Base-by-base conservation (phyloP, 2,797 vertebrate species). In the Phrynocephalus vlangalii region DNA sequence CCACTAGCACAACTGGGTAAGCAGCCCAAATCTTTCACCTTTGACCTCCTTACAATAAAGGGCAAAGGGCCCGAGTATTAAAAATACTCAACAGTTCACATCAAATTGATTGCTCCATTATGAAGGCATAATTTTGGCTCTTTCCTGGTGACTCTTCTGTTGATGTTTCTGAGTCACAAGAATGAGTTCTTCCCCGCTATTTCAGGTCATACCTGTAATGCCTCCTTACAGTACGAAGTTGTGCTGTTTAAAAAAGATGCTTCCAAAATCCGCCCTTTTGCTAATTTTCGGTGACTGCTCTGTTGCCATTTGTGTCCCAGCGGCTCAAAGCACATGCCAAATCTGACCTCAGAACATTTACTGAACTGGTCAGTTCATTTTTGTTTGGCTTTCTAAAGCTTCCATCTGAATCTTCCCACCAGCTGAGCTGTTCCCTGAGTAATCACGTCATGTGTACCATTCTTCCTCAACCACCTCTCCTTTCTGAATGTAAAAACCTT, bases 401-500 rank as follows among this genome's bases (percentile, higher is more conserved):
- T 60, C 20, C 5, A 15, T 11, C 28, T 67, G 33, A 10, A 70
- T 77, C 73, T 77, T 70, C 33, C 30, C 33, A 28, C n/a, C 44
- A 13, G 1, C 13, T 38, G n/a, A 16, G 0, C 56, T 66, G n/a
- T 73, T 73, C 44, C 5, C 2, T 28, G 44, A 68, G 44, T 33
- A 85, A 80, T 24, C 38, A 28, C 2, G 48, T 66, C 50, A 67
- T 9, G 63, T 56, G 77, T 33, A 33, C 70, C 78, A 4, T 66
- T 38, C 38, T 63, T 48, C 56, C 9, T 8, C 30, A n/a, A 84
- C 48, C 44, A 76, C 73, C 70, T 68, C 80, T 60, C 44, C n/a
- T 68, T 66, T 52, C 38, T 81, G n/a, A 66, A 75, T 50, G 22
- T n/a, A 67, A 88, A 88, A 88, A 80, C 38, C 83, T 88, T 88